These are phyloP conservation scores for Quadriops clusia DNA, from an alignment of 2,888 invertebrate genomes.

Conservation along the genomic window DNA sequence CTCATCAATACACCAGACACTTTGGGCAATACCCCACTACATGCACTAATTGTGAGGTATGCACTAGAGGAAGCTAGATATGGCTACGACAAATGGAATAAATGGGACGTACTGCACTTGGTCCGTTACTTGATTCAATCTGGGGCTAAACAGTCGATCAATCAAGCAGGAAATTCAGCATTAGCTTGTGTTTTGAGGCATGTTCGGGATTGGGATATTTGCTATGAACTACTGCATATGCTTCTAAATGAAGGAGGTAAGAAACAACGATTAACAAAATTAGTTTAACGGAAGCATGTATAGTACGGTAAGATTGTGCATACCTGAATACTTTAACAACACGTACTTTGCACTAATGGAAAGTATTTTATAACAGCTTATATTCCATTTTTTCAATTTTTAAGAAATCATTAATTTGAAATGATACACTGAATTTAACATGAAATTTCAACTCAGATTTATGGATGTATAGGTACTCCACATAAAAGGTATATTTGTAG, in stretches of 20 bases:
- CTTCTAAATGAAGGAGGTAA: conserved; percentile 47
- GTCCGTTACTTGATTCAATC: conserved; percentile 49
- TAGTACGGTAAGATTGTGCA: too few species aligned
- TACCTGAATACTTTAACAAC: too few species aligned
- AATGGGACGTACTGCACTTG: conserved; percentile 62
- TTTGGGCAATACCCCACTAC: conserved; percentile 61
- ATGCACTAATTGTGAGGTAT: conserved; percentile 51
- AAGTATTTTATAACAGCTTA: too few species aligned
- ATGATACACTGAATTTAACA: too few species aligned
- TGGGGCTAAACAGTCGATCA: conserved; percentile 55
- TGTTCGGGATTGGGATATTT: conserved; percentile 56
- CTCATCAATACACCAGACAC: conserved; percentile 61
- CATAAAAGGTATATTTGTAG: too few species aligned
- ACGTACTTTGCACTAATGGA: too few species aligned
- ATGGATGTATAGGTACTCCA: too few species aligned
- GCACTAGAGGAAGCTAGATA: conserved; percentile 56
- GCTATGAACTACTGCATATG: conserved; percentile 49
- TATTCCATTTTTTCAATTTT: too few species aligned
- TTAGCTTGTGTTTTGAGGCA: conserved; percentile 59
- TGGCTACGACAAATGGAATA: conserved; percentile 59
- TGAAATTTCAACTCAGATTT: too few species aligned
- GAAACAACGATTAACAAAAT: too few species aligned
- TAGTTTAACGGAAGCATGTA: too few species aligned
- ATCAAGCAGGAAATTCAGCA: conserved; percentile 56
- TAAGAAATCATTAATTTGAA: too few species aligned